Conservation (phyloP, 2,113 vertebrate genomes). For the Chloebia gouldiae region DNA sequence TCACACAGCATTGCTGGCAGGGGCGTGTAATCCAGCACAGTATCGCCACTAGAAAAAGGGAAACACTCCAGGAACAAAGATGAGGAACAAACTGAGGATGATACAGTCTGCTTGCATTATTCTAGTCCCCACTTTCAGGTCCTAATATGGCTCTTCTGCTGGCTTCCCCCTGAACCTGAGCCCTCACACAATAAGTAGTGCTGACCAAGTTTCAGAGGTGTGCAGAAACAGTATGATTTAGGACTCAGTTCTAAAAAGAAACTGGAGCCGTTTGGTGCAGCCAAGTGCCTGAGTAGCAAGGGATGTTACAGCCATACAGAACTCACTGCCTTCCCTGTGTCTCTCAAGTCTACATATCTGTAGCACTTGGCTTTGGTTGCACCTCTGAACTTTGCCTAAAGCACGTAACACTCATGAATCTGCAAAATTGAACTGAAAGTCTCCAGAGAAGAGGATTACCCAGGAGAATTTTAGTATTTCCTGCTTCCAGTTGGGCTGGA, state of each 20-base stretch:
- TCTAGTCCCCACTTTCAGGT: background rate
- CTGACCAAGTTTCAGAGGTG: background rate
- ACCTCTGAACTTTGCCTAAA: constrained; percentile 41
- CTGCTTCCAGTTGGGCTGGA: constrained; percentile 63
- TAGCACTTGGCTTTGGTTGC: background rate
- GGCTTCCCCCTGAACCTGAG: background rate
- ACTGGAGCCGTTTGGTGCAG: background rate
- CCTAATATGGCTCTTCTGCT: background rate
- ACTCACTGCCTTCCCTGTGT: background rate
- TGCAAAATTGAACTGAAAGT: constrained; percentile 54
- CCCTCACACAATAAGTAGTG: background rate
- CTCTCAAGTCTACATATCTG: background rate
- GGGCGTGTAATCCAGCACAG: background rate
- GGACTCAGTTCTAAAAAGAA: background rate
- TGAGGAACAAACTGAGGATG: background rate
- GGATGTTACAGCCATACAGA: background rate
- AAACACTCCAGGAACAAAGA: background rate
- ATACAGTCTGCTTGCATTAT: background rate
- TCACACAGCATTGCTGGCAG: background rate
- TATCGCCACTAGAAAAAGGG: background rate
- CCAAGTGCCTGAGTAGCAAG: accelerated
- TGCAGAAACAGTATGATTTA: background rate
- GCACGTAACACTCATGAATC: constrained; percentile 58
- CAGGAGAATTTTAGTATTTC: constrained; percentile 62
- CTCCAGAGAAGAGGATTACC: constrained; percentile 58